These are phyloP conservation scores for Morbakka virulenta DNA, from an alignment of 30 jellyfish, hydroid and myxozoan genomes.

Conservation along the genomic window DNA sequence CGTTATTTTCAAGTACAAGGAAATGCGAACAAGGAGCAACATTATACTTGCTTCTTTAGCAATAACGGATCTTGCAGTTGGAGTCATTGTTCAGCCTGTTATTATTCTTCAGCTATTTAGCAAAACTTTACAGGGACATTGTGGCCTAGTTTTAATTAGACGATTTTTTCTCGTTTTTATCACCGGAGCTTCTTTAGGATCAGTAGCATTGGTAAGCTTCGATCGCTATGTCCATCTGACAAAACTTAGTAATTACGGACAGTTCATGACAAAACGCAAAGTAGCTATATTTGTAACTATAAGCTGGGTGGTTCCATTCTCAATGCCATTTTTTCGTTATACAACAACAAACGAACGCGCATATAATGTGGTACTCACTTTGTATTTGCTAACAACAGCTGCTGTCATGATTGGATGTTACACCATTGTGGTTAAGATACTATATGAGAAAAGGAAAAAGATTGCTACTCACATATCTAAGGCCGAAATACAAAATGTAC, in stretches of 20 bases:
- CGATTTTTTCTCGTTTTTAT: conserved; percentile 53
- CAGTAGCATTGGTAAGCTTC: conserved; percentile 57
- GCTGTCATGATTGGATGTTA: conserved; percentile 43
- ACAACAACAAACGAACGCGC: conserved; percentile 19
- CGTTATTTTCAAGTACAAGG: conserved; percentile 17
- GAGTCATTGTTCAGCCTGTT: conserved; percentile 45
- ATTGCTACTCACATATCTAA: not conserved
- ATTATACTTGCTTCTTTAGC: conserved; percentile 55
- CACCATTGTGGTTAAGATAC: conserved; percentile 24
- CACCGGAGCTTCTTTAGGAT: conserved; percentile 69
- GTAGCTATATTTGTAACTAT: conserved; percentile 19
- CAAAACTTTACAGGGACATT: conserved; percentile 14
- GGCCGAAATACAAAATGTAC: not conserved
- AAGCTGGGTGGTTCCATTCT: conserved; percentile 71
- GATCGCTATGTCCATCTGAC: conserved; percentile 73
- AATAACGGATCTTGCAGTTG: conserved; percentile 71
- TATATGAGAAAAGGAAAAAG: not conserved
- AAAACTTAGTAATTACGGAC: conserved; percentile 35
- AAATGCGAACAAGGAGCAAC: conserved; percentile 52
- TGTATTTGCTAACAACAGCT: conserved; percentile 11
- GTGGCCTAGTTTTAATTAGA: conserved; percentile 45
- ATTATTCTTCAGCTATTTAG: conserved; percentile 40
- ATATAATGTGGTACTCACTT: conserved; percentile 9
- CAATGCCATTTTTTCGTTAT: conserved; percentile 60
- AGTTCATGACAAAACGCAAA: conserved; percentile 40